Conservation (phyloP, 2,113 vertebrate species). For the Synchiropus splendidus region DNA sequence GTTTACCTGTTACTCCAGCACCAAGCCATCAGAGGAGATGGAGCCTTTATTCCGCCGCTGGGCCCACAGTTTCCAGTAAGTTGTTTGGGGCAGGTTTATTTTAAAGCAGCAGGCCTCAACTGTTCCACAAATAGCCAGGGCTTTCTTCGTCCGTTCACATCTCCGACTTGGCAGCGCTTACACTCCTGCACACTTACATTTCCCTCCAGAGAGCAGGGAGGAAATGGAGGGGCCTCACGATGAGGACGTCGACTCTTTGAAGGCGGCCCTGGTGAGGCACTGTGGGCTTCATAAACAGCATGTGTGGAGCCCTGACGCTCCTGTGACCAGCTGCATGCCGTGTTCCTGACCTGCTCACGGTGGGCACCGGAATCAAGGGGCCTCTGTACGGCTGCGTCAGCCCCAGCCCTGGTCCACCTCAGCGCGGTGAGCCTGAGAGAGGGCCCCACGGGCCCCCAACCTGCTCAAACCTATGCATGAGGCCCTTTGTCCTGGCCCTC, state of each 20-base stretch:
- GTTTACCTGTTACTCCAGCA: conserved; percentile 29
- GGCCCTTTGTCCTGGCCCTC: too few species aligned
- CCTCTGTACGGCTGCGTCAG: conserved; percentile 52
- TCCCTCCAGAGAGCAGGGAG: conserved; percentile 59
- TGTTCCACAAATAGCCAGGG: conserved; percentile 58
- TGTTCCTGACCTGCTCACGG: conserved; percentile 60
- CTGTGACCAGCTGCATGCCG: conserved; percentile 49
- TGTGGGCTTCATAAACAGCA: conserved; percentile 39
- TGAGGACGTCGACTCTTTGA: conserved; percentile 51
- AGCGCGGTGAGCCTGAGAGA: conserved; percentile 21
- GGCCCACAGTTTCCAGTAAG: conserved; percentile 48
- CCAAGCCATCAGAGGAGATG: conserved; percentile 20
- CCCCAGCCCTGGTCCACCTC: conserved; percentile 47
- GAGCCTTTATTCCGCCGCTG: conserved; percentile 46
- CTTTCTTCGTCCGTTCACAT: conserved; percentile 49
- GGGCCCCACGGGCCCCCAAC: too few species aligned
- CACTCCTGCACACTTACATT: conserved; percentile 58
- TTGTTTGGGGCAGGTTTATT: conserved; percentile 52
- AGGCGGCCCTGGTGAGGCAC: conserved; percentile 35
- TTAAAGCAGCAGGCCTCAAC: conserved; percentile 50
- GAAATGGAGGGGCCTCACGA: conserved; percentile 53
- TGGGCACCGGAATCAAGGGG: conserved; percentile 52
- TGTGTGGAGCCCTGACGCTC: conserved; percentile 35
- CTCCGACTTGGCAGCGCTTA: conserved; percentile 52
- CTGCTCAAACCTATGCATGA: too few species aligned